Base-by-base conservation (phyloP, 1,140 invertebrate genomes). In the Wasmannia auropunctata region DNA sequence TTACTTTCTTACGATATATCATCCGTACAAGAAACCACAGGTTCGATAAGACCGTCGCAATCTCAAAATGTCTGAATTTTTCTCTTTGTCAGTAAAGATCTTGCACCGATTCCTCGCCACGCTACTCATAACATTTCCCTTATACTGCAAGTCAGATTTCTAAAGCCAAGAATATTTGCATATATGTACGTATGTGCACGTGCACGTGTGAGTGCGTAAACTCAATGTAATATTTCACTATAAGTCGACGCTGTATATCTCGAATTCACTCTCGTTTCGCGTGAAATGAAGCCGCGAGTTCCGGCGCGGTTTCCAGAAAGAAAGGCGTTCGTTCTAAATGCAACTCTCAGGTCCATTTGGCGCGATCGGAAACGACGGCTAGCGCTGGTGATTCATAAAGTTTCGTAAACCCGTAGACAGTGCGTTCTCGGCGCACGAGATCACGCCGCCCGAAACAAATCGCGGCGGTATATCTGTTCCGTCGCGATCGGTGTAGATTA, bases 361-460 rank as follows among this genome's bases (percentile, higher is more conserved):
- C 56, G 22, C 37, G 40, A 58, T 83, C 25, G 67, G 40, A 83
- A 74, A 72, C 28, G 25, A 40, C 19, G 37, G 8, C 14, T 16
- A 22, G 4, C n/a, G n/a, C 14, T 31, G 28, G 22, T 58, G 79
- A 83, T 83, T 74, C 51, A 40, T 69, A 80, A 67, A 80, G 34
- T 80, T 80, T 54, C 46, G 22, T 40, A 69, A 56, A 46, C 22
- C 0, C 46, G 63, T 69, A 46, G n/a, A 60, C 8, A n/a, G 10
- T 25, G 22, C 51, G 14, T 46, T 80, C 63, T 40, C 34, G 1
- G n/a, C n/a, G n/a, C n/a, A 14, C 46, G 46, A 83, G 51, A 83
- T 56, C 49, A 28, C 31, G 63, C 22, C 10, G 5, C 11, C 22
- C 43, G 25, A 72, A 83, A 74, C 51, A 58, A 72, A 46, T 74